Evolutionary conservation across 1,140 invertebrate species (phyloP).

Genomic region (Diprion similis): DNA sequence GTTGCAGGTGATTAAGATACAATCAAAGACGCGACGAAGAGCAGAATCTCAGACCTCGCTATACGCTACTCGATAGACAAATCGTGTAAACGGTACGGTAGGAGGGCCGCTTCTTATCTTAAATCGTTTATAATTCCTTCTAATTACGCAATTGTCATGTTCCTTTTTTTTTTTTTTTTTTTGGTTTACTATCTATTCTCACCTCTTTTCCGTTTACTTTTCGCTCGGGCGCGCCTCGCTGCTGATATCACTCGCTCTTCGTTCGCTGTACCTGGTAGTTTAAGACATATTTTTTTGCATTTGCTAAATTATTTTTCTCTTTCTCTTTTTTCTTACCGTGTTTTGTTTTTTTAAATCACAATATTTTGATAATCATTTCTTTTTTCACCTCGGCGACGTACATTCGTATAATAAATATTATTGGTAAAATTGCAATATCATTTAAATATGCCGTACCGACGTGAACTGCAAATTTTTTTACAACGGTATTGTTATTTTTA

Average conservation of each 20-base stretch:
- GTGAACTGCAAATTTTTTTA: background rate
- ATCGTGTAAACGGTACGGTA: too few species aligned
- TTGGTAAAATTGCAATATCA: background rate
- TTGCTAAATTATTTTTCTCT: background rate
- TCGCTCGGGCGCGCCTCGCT: too few species aligned
- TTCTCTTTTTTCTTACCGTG: background rate
- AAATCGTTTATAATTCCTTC: too few species aligned
- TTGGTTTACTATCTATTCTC: too few species aligned
- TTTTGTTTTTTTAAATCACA: background rate
- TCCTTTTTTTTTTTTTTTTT: too few species aligned
- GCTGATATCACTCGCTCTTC: background rate
- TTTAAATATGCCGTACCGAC: constrained; percentile 2
- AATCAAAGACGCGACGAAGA: too few species aligned
- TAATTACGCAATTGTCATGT: too few species aligned
- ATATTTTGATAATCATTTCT: background rate
- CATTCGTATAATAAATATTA: background rate
- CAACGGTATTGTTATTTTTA: background rate
- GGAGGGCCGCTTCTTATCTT: too few species aligned
- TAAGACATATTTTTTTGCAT: background rate
- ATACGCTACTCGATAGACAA: too few species aligned
- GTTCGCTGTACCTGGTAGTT: background rate
- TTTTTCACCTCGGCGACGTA: background rate
- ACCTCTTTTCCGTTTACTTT: too few species aligned
- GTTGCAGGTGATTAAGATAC: too few species aligned
- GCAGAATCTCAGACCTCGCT: too few species aligned